Percentiles rank a stretch among this genome's conserved stretches.
phyloP scores from a whole-genome alignment of 2,113 vertebrate species.

The Rhinoptilus africanus region DNA sequence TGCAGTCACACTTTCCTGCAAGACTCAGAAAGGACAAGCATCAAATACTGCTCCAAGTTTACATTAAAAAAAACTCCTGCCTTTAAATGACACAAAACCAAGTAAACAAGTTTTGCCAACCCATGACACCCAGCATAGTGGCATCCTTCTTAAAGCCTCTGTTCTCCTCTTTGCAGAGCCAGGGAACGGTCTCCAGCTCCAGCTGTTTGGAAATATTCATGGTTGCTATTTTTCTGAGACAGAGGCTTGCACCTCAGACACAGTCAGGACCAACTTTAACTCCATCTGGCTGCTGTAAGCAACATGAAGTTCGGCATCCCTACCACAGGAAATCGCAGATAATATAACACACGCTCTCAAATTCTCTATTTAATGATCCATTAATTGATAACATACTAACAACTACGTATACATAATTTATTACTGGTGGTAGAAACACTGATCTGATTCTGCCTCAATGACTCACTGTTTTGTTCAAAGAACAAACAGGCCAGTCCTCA shows the following conservation, averaged over 20 bases:
- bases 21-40: background rate
- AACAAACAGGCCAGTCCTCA: background rate
- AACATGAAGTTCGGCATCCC: background rate
- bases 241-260: background rate
- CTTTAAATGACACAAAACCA: background rate
- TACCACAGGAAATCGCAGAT: background rate
- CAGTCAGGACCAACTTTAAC: background rate
- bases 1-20: background rate
- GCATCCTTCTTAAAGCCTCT: background rate
- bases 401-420: background rate
- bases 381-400: background rate
- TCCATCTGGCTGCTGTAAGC: background rate
- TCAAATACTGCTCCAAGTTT: background rate
- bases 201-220: background rate
- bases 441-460: fast-evolving
- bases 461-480: fast-evolving
- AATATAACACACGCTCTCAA: background rate
- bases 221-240: background rate
- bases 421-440: fast-evolving
- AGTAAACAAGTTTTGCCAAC: background rate
- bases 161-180: background rate
- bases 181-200: background rate
- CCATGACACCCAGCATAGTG: fast-evolving
- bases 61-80: background rate
- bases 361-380: background rate